Conservation (phyloP, 1,140 invertebrate genomes). For the Neodiprion fabricii region DNA sequence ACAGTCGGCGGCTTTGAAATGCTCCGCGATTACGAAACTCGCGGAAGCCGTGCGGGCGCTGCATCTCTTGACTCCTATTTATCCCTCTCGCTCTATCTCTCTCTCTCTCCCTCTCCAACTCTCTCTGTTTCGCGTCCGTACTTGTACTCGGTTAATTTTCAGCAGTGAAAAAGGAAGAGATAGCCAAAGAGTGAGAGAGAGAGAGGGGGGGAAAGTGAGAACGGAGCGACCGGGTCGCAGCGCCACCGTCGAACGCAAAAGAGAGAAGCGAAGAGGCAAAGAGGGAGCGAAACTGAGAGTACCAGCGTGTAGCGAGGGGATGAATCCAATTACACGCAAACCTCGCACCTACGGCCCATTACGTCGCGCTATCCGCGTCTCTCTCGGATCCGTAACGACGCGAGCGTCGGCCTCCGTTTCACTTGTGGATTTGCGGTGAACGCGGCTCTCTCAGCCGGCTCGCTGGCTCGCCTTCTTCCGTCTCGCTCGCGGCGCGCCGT, state of each 20-base stretch:
- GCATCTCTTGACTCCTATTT: constrained; percentile 12
- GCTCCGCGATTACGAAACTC: neutral
- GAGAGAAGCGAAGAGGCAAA: too few relatives aligned
- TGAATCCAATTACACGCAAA: constrained; percentile 58
- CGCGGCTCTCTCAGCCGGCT: constrained; percentile 37
- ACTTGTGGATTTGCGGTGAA: constrained; percentile 47
- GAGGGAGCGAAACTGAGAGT: too few relatives aligned
- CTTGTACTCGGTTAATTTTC: constrained; percentile 9
- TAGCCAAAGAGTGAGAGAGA: neutral
- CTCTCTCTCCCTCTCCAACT: constrained; percentile 9
- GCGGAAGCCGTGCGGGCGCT: neutral
- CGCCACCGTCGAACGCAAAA: too few relatives aligned
- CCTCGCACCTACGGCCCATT: constrained; percentile 53
- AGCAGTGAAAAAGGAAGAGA: neutral
- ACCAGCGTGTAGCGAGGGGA: constrained; percentile 29
- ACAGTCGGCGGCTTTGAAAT: too few relatives aligned
- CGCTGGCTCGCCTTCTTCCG: constrained; percentile 14
- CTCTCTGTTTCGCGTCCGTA: neutral
- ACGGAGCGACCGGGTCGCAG: constrained; percentile 42
- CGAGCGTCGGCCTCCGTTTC: constrained; percentile 9
- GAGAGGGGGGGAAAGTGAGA: constrained; percentile 15
- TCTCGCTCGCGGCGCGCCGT: neutral
- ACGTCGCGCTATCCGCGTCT: constrained; percentile 36
- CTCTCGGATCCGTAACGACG: constrained; percentile 34
- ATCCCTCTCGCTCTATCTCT: constrained; percentile 12